Evolutionary conservation across 2,888 invertebrate genomes (phyloP), one percentile per base, ranked within the genome.

Genomic region (Corythucha ciliata): DNA sequence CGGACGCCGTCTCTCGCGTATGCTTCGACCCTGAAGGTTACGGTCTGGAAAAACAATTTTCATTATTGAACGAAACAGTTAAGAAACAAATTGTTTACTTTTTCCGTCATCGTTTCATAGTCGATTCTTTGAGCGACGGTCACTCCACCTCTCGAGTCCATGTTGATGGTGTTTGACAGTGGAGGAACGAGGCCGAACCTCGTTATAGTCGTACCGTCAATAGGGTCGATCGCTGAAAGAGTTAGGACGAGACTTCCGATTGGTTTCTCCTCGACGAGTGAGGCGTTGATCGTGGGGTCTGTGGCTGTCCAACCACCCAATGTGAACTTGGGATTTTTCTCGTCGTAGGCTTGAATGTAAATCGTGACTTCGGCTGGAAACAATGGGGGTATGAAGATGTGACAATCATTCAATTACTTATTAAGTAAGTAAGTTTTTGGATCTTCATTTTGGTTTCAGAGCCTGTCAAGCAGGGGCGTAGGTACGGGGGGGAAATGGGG

Each of bases 261-360:
- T 0, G 83, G 81, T 63, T 82, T 79, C 65, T 86, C 86, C 67
- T 88, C 87, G 52, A 80, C 80, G 6, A 86, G 72, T 51, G 74
- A 75, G 2, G 81, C 72, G 45, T 76, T 73, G 25, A 87, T 79
- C 0, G 77, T 69, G 0, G 83, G 81, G 58, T 79, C 78, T 0
- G 79, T 75, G 24, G 76, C 77, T 0, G 78, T 78, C 86, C 87
- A 86, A 2, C 81, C 80, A 1, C 77, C 65, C 59, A 82, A 78
- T 2, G 77, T 76, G 59, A 87, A 84, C 25, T 81, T 75, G 1
- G 87, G 83, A 67, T 83, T 81, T 61, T 81, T 79, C 59, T 84
- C 82, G 56, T 80, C 79, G 63, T 80, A 81, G 0, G 84, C 83
- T 64, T 85, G 83, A 24, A 87, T 76, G 63, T 84, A 86, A 33